Conservation (phyloP, 2,888 invertebrate genomes). For the Tachina grossa region DNA sequence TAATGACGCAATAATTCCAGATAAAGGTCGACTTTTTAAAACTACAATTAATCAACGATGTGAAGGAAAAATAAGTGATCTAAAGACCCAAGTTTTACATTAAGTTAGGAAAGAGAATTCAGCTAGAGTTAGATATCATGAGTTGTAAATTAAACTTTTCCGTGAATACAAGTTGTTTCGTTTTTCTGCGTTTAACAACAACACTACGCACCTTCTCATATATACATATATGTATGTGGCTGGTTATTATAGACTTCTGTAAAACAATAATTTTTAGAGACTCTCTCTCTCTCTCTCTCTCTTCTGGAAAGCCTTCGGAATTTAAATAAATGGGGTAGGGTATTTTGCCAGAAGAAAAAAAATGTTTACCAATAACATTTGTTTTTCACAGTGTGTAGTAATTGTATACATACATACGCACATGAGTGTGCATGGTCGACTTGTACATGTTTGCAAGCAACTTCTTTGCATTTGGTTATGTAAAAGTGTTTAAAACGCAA, state of each 20-base stretch:
- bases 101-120: too few species aligned
- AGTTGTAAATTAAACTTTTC: too few species aligned
- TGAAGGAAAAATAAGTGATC: too few species aligned
- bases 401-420: neutral
- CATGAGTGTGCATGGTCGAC: neutral
- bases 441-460: neutral
- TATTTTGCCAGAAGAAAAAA: neutral
- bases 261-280: too few species aligned
- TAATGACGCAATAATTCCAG: neutral
- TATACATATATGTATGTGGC: too few species aligned
- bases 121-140: too few species aligned
- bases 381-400: neutral
- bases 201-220: too few species aligned
- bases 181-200: too few species aligned
- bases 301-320: neutral
- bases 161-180: too few species aligned
- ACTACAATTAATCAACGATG: neutral
- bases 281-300: too few species aligned
- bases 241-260: too few species aligned
- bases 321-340: neutral
- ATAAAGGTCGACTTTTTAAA: conserved; percentile 1
- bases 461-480: neutral
- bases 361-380: neutral
- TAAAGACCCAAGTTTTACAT: too few species aligned
- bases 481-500: neutral